A percentile compares a stretch with the other conserved stretches of the same genome.
These are phyloP conservation scores for Agrypnia vestita DNA, from an alignment of 1,140 invertebrate genomes.

Conservation along the genomic window DNA sequence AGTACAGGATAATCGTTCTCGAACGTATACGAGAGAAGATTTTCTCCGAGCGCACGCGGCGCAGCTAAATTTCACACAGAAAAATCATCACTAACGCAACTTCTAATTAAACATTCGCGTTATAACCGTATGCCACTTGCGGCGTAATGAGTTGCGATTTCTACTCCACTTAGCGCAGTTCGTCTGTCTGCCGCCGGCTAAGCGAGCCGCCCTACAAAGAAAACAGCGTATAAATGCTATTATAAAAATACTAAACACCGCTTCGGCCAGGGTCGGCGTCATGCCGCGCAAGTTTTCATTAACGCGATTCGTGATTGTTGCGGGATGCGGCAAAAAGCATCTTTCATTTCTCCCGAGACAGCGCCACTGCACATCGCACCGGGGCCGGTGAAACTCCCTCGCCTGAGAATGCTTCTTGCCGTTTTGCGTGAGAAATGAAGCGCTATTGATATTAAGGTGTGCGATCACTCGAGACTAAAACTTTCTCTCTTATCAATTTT, in stretches of 20 bases:
- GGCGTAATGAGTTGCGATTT: constrained; percentile 49
- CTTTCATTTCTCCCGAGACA: constrained; percentile 20
- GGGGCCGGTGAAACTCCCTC: constrained; percentile 18
- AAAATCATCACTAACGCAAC: constrained; percentile 12
- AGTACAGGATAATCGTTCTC: no score
- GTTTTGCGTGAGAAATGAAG: constrained; percentile 21
- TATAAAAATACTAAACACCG: constrained; percentile 19
- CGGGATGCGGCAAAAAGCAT: constrained; percentile 1
- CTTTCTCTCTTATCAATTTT: constrained; percentile 8
- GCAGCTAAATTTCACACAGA: background rate
- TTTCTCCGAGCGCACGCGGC: no score
- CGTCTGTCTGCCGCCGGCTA: constrained; percentile 6
- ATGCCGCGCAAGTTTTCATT: constrained; percentile 39
- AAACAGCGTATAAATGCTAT: constrained; percentile 54
- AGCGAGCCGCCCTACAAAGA: constrained; percentile 58
- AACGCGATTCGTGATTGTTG: constrained; percentile 22
- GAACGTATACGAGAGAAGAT: no score
- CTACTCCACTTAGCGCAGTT: constrained; percentile 54
- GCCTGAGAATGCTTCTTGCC: background rate
- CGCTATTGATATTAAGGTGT: constrained; percentile 3
- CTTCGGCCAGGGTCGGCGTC: constrained; percentile 4
- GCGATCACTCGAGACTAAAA: background rate
- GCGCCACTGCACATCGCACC: background rate
- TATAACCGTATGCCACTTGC: constrained; percentile 29
- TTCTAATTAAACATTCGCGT: constrained; percentile 40